Evolutionary conservation across 2,113 vertebrate species (phyloP).

Genomic region (Beaufortia kweichowensis): DNA sequence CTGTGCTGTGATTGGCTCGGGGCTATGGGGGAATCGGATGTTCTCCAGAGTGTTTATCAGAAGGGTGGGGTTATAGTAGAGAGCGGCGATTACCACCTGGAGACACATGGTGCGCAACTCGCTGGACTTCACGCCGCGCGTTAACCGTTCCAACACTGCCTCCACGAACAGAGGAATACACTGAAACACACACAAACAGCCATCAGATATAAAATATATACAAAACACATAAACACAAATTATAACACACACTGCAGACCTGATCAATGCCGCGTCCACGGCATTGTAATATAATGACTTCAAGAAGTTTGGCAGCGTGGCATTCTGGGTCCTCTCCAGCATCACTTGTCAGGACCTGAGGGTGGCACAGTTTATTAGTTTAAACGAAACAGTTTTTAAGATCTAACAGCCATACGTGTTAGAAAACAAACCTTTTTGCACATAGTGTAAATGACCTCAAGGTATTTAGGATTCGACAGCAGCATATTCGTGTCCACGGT

Average conservation of each 20-base stretch:
- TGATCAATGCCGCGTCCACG: conserved; percentile 92
- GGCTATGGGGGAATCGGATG: conserved; percentile 87
- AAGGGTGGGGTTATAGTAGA: conserved; percentile 91
- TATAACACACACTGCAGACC: conserved; percentile 68
- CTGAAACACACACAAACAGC: conserved; percentile 62
- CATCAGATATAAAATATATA: background rate
- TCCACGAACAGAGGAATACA: conserved; percentile 94
- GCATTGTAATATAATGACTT: conserved; percentile 96
- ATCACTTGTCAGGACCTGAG: conserved; percentile 87
- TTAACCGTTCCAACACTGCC: conserved; percentile 89
- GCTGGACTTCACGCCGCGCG: conserved; percentile 90
- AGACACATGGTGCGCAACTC: conserved; percentile 97
- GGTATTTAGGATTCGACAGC: conserved; percentile 88
- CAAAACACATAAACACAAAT: background rate
- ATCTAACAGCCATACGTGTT: too few relatives aligned
- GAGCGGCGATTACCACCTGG: conserved; percentile 92
- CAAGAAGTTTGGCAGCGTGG: conserved; percentile 93
- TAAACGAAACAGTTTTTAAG: too few relatives aligned
- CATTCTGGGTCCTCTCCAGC: conserved; percentile 93
- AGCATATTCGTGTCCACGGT: conserved; percentile 93
- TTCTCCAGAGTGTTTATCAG: conserved; percentile 91
- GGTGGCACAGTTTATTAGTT: background rate
- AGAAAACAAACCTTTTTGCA: conserved; percentile 88
- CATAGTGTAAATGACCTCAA: conserved; percentile 96
- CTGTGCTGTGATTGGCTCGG: conserved; percentile 90